Evolutionary conservation across 30 jellyfish, hydroid and myxozoan genomes (phyloP).

Genomic region (Hydractinia echinata): DNA sequence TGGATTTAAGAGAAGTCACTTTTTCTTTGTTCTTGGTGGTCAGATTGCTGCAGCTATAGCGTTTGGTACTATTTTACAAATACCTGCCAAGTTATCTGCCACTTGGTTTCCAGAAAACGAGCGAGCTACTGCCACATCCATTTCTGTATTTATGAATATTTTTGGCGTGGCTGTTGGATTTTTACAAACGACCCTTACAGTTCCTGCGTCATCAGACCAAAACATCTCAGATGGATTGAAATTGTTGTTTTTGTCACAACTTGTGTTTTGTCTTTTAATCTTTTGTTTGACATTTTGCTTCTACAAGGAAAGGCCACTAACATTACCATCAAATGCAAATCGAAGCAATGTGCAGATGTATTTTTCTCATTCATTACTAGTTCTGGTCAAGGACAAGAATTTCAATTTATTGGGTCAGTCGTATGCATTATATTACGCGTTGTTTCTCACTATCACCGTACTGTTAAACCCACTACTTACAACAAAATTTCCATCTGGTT

Average conservation of each 20-base stretch:
- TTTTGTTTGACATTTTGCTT: conserved; percentile 31
- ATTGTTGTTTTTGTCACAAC: conserved; percentile 42
- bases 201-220: conserved; percentile 36
- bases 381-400: conserved; percentile 42
- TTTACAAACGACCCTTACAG: conserved; percentile 60
- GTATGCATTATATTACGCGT: conserved; percentile 51
- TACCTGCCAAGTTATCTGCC: conserved; percentile 75
- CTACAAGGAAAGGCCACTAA: conserved; percentile 46
- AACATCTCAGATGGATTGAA: conserved; percentile 38
- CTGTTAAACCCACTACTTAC: conserved; percentile 38
- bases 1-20: conserved; percentile 48
- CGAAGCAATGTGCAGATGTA: conserved; percentile 27
- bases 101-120: conserved; percentile 90
- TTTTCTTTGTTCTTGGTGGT: conserved; percentile 51
- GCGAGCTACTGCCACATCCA: conserved; percentile 80
- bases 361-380: conserved; percentile 25
- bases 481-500: conserved; percentile 18
- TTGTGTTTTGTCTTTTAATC: conserved; percentile 37
- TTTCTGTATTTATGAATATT: conserved; percentile 66
- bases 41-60: conserved; percentile 78
- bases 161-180: conserved; percentile 88
- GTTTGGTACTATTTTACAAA: conserved; percentile 55
- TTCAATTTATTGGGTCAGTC: conserved; percentile 60
- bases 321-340: conserved; percentile 60
- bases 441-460: conserved; percentile 39